Evolutionary conservation across 2,888 invertebrate genomes (phyloP), one percentile per base, ranked within the genome.

Genomic region (Drymonia ruficornis): DNA sequence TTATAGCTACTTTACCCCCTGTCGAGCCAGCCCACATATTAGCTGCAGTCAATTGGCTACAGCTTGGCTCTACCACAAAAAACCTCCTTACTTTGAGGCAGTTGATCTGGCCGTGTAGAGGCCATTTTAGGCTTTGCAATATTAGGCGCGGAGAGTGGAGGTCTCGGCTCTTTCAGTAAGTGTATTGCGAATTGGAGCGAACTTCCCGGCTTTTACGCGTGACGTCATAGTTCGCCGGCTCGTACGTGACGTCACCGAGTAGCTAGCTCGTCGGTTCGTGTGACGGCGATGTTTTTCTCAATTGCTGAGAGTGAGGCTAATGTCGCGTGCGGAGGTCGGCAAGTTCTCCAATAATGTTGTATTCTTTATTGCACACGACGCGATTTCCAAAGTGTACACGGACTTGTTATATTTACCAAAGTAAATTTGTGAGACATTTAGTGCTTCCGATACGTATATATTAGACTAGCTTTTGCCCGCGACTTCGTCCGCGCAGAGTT

Each of bases 171-270:
- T 23, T 43, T 13, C 19, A 13, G 13, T 19, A 43, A 19, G 43
- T 19, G 43, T 43, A 43, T 43, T 43, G 43, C 43, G 18, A 43
- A 43, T 23, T 43, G 43, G 19, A 43, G 19, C 43, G 43, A 19
- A 13, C 19, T 18, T 43, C 19, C 43, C 40, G 40, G 40, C 40
- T 40, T 40, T 40, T 40, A 19, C 19, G 19, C 13, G 19, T 43
- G 18, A 43, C 42, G n/a, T n/a, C n/a, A n/a, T n/a, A n/a, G n/a
- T n/a, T n/a, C n/a, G n/a, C n/a, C n/a, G n/a, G n/a, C n/a, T n/a
- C n/a, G n/a, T n/a, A n/a, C 13, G 19, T 43, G 18, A 43, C 23
- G 23, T 23, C 23, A 23, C 23, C 6, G 23, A 23, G 23, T 23
- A 23, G 23, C 1, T 23, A 23, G 1, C 19, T 43, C 13, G 19